Evolutionary conservation across 2,113 vertebrate genomes (phyloP), one percentile per base, ranked within the genome.

Genomic region (Thamnaconus septentrionalis): DNA sequence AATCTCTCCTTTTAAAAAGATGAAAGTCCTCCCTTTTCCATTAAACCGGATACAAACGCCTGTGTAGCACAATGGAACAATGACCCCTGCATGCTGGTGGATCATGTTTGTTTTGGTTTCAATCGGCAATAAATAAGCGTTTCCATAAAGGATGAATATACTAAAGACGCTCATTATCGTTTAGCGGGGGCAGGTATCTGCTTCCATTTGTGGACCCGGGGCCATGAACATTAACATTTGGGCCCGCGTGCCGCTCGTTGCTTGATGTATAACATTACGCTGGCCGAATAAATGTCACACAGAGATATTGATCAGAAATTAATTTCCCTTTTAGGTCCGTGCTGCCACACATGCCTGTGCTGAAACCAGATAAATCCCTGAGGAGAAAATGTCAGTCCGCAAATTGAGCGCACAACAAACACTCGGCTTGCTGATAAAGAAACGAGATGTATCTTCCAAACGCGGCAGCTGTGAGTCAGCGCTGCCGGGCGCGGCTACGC

Each of bases 231-330:
- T 63, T 64, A 75, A 61, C 8, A 40, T 77, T 57, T 73, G 58
- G 61, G 58, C 79, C 72, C 61, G 53, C 63, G 54, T 52, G 70
- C 68, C 53, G 59, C 53, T 67, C 46, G 31, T 56, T 67, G 59
- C 66, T 83, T 78, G 62, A 67, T 67, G 51, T 71, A 50, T 81
- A 68, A 78, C 72, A 76, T 83, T 83, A 54, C 74, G 70, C 55
- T 48, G 6, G 51, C 3, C 5, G 74, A 73, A 83, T 83, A 84
- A 87, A 88, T 86, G 85, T 76, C 81, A 85, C 75, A 57, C 72
- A 78, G 57, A 64, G 85, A 86, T 90, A 79, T 39, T 52, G 44
- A 87, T 90, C 83, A 76, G 76, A 87, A 86, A 82, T 75, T 77
- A 70, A 88, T 90, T 89, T 87, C 66, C 74, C 64, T 75, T 80